Conservation (phyloP, 2,113 vertebrate species). For the Psophia crepitans region DNA sequence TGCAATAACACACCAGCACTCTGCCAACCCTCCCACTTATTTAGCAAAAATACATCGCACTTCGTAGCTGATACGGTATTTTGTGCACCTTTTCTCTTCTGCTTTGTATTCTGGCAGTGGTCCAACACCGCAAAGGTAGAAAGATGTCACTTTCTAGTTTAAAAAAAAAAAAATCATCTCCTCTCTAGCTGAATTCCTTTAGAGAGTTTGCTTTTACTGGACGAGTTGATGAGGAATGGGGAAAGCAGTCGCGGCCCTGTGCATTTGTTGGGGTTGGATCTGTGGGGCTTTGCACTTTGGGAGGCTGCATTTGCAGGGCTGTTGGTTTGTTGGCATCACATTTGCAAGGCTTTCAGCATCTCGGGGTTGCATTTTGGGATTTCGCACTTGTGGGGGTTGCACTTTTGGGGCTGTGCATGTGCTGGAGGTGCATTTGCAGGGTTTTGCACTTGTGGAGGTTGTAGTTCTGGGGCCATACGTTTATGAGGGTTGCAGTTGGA, state of each 20-base stretch:
- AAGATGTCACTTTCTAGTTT: not conserved
- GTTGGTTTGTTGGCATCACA: not conserved
- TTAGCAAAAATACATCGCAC: accelerated
- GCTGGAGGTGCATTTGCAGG: not conserved
- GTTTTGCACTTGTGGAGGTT: too few species aligned
- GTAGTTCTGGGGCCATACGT: not conserved
- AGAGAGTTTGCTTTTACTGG: not conserved
- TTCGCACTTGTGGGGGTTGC: too few species aligned
- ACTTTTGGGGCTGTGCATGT: accelerated
- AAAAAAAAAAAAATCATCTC: not conserved
- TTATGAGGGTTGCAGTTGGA: too few species aligned
- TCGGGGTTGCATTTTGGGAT: accelerated
- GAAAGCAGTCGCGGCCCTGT: not conserved
- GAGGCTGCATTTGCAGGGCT: not conserved
- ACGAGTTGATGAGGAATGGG: accelerated
- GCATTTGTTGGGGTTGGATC: not conserved
- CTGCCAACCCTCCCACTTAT: not conserved
- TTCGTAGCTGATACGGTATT: not conserved
- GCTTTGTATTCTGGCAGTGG: accelerated
- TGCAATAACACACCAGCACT: not conserved
- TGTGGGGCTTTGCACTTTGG: not conserved
- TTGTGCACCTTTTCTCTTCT: accelerated
- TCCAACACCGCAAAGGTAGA: too few species aligned
- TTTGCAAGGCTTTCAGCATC: not conserved
- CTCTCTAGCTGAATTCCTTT: not conserved